These are phyloP conservation scores for Barypeithes pellucidus DNA, from an alignment of 2,888 invertebrate genomes.

Conservation along the genomic window DNA sequence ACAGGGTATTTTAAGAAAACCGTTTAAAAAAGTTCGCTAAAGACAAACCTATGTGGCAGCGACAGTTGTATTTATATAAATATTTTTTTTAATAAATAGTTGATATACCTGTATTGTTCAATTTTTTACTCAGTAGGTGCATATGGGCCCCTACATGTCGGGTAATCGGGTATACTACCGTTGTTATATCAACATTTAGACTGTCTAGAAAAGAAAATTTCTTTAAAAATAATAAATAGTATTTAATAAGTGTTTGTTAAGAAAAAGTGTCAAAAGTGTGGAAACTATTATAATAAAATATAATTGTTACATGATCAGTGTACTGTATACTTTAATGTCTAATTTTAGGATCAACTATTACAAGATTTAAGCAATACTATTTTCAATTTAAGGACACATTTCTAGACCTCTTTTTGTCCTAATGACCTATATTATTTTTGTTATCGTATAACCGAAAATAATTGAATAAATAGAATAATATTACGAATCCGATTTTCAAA, in stretches of 20 bases:
- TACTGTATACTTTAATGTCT: slow-evolving; percentile 50
- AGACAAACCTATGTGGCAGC: slow-evolving; percentile 44
- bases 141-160: slow-evolving; percentile 19
- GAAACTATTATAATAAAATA: slow-evolving; percentile 46
- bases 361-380: slow-evolving; percentile 44
- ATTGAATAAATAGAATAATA: slow-evolving; percentile 14
- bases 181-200: slow-evolving; percentile 53
- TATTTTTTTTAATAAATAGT: slow-evolving; percentile 45
- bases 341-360: slow-evolving; percentile 42
- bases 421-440: background rate
- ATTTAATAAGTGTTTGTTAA: slow-evolving; percentile 52
- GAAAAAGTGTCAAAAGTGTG: slow-evolving; percentile 45
- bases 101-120: slow-evolving; percentile 47
- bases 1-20: slow-evolving; percentile 45
- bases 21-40: slow-evolving; percentile 35
- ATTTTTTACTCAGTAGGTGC: slow-evolving; percentile 48
- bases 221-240: slow-evolving; percentile 44
- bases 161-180: slow-evolving; percentile 48
- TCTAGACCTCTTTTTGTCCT: slow-evolving; percentile 28
- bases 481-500: background rate
- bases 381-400: slow-evolving; percentile 41
- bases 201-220: slow-evolving; percentile 51
- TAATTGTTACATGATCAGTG: slow-evolving; percentile 51
- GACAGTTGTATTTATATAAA: slow-evolving; percentile 47
- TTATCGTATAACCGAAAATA: slow-evolving; percentile 11